These are phyloP conservation scores for Calliphora vicina DNA, from an alignment of 1,140 invertebrate species.

Conservation along the genomic window DNA sequence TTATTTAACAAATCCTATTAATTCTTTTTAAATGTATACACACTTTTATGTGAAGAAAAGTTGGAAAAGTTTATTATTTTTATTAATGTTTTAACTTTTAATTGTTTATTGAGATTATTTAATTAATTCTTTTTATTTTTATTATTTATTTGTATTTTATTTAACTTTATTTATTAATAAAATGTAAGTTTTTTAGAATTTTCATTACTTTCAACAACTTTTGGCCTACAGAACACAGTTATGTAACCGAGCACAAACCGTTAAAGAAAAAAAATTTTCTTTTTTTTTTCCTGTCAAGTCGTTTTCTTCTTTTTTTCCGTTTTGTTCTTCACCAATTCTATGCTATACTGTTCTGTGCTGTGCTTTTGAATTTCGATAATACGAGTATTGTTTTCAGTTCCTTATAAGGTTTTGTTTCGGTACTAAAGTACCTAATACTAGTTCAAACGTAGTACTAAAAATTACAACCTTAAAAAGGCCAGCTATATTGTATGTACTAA, in stretches of 20 bases:
- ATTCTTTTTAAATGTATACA: too few relatives aligned
- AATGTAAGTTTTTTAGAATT: background rate
- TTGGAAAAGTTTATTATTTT: too few relatives aligned
- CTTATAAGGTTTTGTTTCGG: too few relatives aligned
- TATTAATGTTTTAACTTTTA: too few relatives aligned
- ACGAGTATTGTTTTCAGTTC: background rate
- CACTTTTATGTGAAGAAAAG: too few relatives aligned
- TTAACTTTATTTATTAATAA: background rate
- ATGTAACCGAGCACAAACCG: slow-evolving; percentile 25
- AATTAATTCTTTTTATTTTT: background rate
- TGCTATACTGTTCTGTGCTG: background rate
- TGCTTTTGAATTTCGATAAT: background rate
- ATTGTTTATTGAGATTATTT: too few relatives aligned
- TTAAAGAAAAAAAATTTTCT: slow-evolving; percentile 28
- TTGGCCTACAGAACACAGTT: slow-evolving; percentile 26
- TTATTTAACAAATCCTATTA: too few relatives aligned
- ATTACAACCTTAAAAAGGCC: background rate
- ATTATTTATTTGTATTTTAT: background rate
- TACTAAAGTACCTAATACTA: background rate
- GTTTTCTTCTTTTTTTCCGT: background rate
- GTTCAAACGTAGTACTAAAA: background rate
- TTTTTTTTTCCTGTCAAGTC: background rate
- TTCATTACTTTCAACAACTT: slow-evolving; percentile 6
- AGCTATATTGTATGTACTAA: too few relatives aligned
- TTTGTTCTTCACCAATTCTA: background rate